Percentiles rank a stretch among this genome's conserved stretches.
These are phyloP conservation scores for Theropithecus gelada DNA, from an alignment of 2,113 vertebrate species.

Conservation along the genomic window DNA sequence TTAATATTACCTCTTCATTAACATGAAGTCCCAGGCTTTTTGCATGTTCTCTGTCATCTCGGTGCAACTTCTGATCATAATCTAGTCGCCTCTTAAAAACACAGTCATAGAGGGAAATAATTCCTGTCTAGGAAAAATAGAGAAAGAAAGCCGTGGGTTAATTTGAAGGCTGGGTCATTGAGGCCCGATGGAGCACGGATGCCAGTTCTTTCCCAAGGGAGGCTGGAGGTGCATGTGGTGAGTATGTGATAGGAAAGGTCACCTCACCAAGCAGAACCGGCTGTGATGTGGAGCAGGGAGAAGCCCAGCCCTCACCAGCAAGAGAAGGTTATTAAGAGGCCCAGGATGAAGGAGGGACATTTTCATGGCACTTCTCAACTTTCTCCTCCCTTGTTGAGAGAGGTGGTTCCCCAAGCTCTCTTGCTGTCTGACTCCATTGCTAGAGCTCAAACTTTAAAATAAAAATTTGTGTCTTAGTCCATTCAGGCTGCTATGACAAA, in stretches of 20 bases:
- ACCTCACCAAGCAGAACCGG: fast-evolving
- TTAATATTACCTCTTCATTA: constrained; percentile 82
- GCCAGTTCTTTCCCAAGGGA: not conserved
- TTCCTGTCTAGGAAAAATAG: constrained; percentile 80
- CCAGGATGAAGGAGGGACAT: fast-evolving
- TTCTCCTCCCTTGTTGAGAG: no score
- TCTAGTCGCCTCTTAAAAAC: constrained; percentile 76
- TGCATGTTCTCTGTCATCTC: constrained; percentile 83
- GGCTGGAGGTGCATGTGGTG: fast-evolving
- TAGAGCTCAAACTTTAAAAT: not conserved
- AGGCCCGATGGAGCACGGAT: fast-evolving
- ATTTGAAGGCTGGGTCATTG: not conserved
- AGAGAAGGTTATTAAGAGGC: fast-evolving
- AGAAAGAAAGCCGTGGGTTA: not conserved
- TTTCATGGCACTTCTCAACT: not conserved
- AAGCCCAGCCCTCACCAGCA: no score
- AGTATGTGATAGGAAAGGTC: fast-evolving
- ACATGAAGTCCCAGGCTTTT: constrained; percentile 80
- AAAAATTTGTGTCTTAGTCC: not conserved
- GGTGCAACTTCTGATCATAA: constrained; percentile 80
- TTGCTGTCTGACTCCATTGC: not conserved
- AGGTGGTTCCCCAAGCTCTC: not conserved
- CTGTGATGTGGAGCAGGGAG: not conserved
- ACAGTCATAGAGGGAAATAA: constrained; percentile 82
- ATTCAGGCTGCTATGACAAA: not conserved